Conservation (phyloP, 2,797 vertebrate species). For the Hyperoplus immaculatus region DNA sequence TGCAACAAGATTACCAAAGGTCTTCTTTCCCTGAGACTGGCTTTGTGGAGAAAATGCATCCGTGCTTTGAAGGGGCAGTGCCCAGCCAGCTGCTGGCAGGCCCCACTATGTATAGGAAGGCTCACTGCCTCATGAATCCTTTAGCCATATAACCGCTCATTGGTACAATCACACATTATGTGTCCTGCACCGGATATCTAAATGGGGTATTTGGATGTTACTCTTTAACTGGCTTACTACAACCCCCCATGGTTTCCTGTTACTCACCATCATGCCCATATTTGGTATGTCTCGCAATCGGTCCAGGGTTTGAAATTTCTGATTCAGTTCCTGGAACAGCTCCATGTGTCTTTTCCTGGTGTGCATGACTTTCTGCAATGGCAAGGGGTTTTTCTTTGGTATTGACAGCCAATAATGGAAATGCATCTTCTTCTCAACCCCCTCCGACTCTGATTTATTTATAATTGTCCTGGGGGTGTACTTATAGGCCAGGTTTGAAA, state of each 20-base stretch:
- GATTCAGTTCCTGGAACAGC: constrained; percentile 99
- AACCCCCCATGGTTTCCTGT: constrained; percentile 79
- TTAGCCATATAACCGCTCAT: constrained; percentile 74
- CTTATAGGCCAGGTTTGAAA: constrained; percentile 78
- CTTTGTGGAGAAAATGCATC: constrained; percentile 64
- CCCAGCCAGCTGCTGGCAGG: constrained; percentile 59
- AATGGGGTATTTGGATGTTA: constrained; percentile 62
- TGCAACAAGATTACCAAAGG: constrained; percentile 72
- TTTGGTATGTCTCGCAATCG: constrained; percentile 99
- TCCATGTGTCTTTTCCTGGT: constrained; percentile 99
- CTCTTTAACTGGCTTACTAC: constrained; percentile 66
- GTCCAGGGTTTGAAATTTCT: constrained; percentile 99
- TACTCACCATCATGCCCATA: constrained; percentile 99
- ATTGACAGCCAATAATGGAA: constrained; percentile 85
- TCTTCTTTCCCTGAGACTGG: constrained; percentile 68
- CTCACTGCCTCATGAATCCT: constrained; percentile 72
- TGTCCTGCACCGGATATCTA: constrained; percentile 72
- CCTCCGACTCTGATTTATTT: constrained; percentile 78
- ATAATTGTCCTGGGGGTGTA: constrained; percentile 74
- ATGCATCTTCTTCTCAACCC: constrained; percentile 79
- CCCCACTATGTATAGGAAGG: constrained; percentile 49
- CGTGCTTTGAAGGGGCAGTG: constrained; percentile 54
- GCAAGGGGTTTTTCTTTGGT: constrained; percentile 87
- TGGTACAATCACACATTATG: constrained; percentile 79
- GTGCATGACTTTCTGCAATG: constrained; percentile 99